These are phyloP conservation scores for Atherinosoma microstoma DNA, from an alignment of 2,797 vertebrate species.

Conservation along the genomic window DNA sequence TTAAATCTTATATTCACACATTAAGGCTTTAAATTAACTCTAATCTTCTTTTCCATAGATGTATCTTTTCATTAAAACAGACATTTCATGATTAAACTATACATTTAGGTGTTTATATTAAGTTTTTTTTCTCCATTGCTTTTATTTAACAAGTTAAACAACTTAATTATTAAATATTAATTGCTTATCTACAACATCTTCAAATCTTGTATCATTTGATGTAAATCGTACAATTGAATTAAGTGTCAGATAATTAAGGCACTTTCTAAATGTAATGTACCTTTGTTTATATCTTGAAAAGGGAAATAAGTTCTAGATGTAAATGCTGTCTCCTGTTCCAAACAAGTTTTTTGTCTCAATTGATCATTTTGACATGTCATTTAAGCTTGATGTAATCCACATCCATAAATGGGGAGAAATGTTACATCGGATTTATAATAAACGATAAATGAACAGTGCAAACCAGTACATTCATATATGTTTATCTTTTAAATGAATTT, in stretches of 20 bases:
- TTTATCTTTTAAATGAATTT: neutral
- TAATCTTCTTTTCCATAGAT: neutral
- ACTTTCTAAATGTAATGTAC: slow-evolving; percentile 6
- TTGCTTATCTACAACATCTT: neutral
- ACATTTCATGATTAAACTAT: neutral
- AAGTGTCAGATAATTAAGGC: slow-evolving; percentile 2
- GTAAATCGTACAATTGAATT: neutral
- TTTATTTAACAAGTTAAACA: neutral
- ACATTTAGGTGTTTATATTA: slow-evolving; percentile 16
- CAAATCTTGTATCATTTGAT: neutral
- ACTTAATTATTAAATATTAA: slow-evolving; percentile 1
- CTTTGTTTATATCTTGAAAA: slow-evolving; percentile 22
- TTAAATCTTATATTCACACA: neutral
- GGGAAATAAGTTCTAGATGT: slow-evolving; percentile 7
- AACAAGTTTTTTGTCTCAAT: neutral
- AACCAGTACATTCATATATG: neutral
- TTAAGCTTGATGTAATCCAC: neutral
- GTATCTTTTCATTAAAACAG: neutral
- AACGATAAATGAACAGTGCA: neutral
- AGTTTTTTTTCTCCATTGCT: neutral
- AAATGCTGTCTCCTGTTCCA: neutral
- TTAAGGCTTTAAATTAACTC: neutral
- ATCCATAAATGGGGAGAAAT: neutral
- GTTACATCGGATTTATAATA: slow-evolving; percentile 1
- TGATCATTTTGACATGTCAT: neutral